Evolutionary conservation across 1,140 invertebrate species (phyloP).

Genomic region (Listronotus oregonensis): DNA sequence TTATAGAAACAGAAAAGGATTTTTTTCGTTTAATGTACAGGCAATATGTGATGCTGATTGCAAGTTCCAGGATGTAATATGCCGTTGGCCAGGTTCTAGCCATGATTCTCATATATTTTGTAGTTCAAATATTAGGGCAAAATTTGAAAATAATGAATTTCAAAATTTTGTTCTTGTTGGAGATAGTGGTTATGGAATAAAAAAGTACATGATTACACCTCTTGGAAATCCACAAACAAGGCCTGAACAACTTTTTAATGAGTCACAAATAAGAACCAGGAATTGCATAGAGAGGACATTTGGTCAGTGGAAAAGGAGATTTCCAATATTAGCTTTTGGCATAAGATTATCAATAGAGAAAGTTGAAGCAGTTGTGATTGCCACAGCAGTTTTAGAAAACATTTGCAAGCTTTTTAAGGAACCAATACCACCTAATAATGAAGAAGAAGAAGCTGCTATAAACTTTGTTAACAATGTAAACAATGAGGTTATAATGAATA

Average conservation of each 20-base stretch:
- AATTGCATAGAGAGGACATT: slow-evolving; percentile 50
- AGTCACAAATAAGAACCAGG: slow-evolving; percentile 49
- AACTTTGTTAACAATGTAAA: neutral
- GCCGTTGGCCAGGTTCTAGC: slow-evolving; percentile 52
- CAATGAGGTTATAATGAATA: too few species aligned
- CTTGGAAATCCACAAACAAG: slow-evolving; percentile 38
- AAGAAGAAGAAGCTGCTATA: slow-evolving; percentile 9
- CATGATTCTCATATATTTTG: slow-evolving; percentile 54
- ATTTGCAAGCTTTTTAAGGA: too few species aligned
- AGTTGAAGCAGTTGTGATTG: too few species aligned
- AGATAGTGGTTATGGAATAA: slow-evolving; percentile 4
- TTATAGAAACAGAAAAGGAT: slow-evolving; percentile 41
- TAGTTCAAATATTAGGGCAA: slow-evolving; percentile 30
- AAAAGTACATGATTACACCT: slow-evolving; percentile 37
- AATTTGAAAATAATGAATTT: slow-evolving; percentile 6
- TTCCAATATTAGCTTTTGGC: slow-evolving; percentile 43
- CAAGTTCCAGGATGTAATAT: slow-evolving; percentile 48
- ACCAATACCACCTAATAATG: neutral
- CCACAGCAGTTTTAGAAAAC: too few species aligned
- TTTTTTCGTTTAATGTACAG: slow-evolving; percentile 55
- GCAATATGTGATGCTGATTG: slow-evolving; percentile 44
- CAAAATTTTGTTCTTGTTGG: neutral
- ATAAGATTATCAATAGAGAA: slow-evolving; percentile 6
- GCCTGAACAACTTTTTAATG: slow-evolving; percentile 46
- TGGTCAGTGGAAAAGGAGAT: slow-evolving; percentile 51